These are phyloP conservation scores for Ascidia mentula DNA, from an alignment of 23 tunicate genomes.

Conservation along the genomic window DNA sequence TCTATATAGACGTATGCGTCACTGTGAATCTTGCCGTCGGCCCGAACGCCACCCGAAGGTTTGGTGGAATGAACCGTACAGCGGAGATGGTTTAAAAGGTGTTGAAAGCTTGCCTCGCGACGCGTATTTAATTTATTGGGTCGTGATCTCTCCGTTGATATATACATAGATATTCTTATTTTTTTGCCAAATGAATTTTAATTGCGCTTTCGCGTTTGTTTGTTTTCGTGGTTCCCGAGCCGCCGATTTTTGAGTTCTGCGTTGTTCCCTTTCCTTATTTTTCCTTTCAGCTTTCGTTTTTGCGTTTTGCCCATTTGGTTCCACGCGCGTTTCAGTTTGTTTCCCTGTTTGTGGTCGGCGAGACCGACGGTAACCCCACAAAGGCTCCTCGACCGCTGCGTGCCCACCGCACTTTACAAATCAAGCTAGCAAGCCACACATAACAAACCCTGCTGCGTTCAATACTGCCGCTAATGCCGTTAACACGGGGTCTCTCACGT, in stretches of 20 bases:
- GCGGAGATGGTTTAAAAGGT: background rate
- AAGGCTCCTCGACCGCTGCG: background rate
- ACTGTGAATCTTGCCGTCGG: background rate
- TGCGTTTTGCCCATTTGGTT: no score
- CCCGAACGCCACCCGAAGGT: background rate
- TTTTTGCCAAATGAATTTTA: slow-evolving; percentile 3
- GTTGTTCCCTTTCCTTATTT: background rate
- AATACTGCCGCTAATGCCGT: slow-evolving; percentile 10
- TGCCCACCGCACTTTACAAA: background rate
- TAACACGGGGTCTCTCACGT: no score
- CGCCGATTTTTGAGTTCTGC: background rate
- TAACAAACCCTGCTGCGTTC: background rate
- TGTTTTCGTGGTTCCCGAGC: background rate
- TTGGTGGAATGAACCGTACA: background rate
- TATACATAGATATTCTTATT: slow-evolving; percentile 1
- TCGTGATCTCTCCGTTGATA: background rate
- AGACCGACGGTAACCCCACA: no score
- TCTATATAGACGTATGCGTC: no score
- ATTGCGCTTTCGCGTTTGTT: slow-evolving; percentile 9
- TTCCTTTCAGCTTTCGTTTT: no score
- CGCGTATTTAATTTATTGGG: background rate
- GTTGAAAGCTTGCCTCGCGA: background rate
- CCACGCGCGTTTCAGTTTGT: no score
- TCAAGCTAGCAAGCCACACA: no score
- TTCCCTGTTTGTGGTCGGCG: no score